Percentiles rank a stretch among this genome's conserved stretches.
phyloP scores from a whole-genome alignment of 2,888 invertebrate genomes.

The Pandemis heparana region DNA sequence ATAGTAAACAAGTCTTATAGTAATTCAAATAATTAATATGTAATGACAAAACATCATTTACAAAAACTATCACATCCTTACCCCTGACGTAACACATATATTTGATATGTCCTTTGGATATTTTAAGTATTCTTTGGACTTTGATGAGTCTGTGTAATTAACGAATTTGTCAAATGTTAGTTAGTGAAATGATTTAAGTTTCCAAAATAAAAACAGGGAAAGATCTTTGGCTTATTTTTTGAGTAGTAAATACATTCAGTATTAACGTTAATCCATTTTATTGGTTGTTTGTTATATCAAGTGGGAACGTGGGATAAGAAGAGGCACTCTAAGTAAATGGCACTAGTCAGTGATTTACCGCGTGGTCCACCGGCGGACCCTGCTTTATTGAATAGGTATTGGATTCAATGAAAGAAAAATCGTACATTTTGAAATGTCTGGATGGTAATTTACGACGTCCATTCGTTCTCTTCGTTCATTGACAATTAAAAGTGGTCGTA shows the following conservation, averaged over 20 bases:
- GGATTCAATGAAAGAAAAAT: constrained; percentile 77
- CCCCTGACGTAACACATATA: too few relatives aligned
- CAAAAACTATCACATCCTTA: too few relatives aligned
- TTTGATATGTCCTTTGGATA: too few relatives aligned
- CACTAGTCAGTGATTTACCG: constrained; percentile 74
- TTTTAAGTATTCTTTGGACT: too few relatives aligned
- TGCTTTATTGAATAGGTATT: constrained; percentile 76
- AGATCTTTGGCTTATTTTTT: neutral
- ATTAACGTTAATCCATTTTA: constrained; percentile 8
- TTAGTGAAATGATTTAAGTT: too few relatives aligned
- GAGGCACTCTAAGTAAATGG: constrained; percentile 63
- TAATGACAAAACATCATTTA: too few relatives aligned
- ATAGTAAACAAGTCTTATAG: too few relatives aligned
- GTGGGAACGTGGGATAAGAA: constrained; percentile 49
- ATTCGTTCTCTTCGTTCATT: constrained; percentile 71
- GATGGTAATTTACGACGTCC: constrained; percentile 74
- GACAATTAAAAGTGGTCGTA: constrained; percentile 70
- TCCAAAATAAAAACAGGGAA: too few relatives aligned
- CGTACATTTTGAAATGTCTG: constrained; percentile 76
- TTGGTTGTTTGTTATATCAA: constrained; percentile 22
- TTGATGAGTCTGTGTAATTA: too few relatives aligned
- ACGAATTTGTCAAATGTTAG: too few relatives aligned
- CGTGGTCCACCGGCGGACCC: constrained; percentile 58
- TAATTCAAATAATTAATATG: too few relatives aligned
- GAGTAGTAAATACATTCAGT: neutral